A percentile compares a stretch with the other conserved stretches of the same genome.
Conservation (phyloP, 2,888 invertebrate genomes). For the Acrobasis repandana region DNA sequence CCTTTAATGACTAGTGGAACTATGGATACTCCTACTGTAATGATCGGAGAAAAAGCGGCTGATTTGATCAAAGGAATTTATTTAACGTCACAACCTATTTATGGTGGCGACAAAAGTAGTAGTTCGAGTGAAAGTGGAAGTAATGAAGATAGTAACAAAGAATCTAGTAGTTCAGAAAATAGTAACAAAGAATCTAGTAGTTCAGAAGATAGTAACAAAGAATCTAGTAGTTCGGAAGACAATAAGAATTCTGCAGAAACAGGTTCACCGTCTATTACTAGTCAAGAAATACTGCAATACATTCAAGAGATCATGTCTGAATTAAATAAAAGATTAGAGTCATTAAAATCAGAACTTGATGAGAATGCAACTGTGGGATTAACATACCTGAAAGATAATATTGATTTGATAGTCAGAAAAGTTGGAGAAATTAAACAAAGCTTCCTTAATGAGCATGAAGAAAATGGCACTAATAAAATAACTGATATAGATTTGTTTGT, state of each 20-base stretch:
- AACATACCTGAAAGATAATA: background rate
- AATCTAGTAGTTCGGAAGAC: background rate
- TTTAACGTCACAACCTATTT: background rate
- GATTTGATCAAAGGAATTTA: slow-evolving; percentile 30
- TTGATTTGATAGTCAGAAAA: background rate
- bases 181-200: too few relatives aligned
- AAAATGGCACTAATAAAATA: background rate
- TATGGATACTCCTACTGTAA: slow-evolving; percentile 29
- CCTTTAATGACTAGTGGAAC: slow-evolving; percentile 30
- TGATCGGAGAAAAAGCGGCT: slow-evolving; percentile 33
- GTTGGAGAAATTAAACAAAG: background rate
- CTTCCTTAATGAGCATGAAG: background rate
- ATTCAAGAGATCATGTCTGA: background rate
- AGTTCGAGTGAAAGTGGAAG: background rate
- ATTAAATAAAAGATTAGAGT: background rate
- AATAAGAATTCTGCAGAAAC: background rate
- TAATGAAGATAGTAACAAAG: background rate
- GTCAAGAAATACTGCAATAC: background rate
- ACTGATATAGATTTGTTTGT: background rate
- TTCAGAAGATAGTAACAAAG: background rate
- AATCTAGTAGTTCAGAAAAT: background rate
- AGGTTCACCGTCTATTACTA: background rate
- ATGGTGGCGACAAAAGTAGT: background rate
- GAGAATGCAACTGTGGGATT: background rate
- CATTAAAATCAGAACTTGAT: background rate